Base-by-base conservation (phyloP, 2,888 invertebrate species). In the Mantis religiosa region DNA sequence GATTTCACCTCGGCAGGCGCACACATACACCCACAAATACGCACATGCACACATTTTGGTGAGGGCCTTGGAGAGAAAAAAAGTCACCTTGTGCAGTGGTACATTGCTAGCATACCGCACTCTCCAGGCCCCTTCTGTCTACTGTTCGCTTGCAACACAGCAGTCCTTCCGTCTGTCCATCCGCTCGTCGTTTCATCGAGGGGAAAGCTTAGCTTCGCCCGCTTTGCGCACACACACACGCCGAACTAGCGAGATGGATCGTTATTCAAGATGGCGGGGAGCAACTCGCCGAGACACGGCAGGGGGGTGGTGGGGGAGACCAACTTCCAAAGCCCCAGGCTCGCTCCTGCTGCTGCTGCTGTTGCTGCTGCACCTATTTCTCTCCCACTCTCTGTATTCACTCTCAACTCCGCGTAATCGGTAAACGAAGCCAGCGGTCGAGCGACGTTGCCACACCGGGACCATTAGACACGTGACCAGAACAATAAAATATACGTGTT, bases 211-310 rank as follows among this genome's bases (percentile, higher is more conserved):
- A 71, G 25, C 30, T 82, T 86, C 71, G 86, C 86, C 54, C 28
- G 83, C 83, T 28, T 83, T 28, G 83, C 83, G 28, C 54, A 47
- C 47, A 54, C 41, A 47, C 83, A 47, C 54, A 47, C 47, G 85
- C 27, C 41, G 85, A 47, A 82, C 87, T 82, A 87, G 89, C 87
- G 87, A 87, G 89, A 88, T 89, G 90, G 90, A 90, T 90, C 90
- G 90, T 90, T 90, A 90, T 89, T 89, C 90, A 89, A 90, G 90
- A 90, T 89, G 89, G 90, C 89, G 86, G 85, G 54, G 47, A 27
- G 84, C 84, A 84, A 85, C 54, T 85, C 85, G 3, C 25, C 47
- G 85, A 85, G 85, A 85, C 47, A 47, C 85, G 47, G 15, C 9
- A 27, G 27, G 85, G 27, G 85, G 15, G 85, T 27, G 41, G 47